Base-by-base conservation (phyloP, 1,140 invertebrate species). In the Pygmarrhopalites habei region DNA sequence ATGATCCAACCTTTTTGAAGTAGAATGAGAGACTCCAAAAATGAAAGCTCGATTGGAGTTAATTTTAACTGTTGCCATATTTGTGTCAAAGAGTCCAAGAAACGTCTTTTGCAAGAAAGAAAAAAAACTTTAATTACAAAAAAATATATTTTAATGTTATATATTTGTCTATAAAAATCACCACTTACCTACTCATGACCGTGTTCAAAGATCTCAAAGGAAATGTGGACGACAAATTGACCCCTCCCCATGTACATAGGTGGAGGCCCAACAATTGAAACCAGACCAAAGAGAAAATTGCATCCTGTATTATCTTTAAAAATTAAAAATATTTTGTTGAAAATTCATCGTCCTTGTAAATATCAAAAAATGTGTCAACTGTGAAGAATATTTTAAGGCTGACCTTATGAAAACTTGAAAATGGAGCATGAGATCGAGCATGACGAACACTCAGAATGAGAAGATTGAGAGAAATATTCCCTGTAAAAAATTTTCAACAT, bases 1-100 rank as follows among this genome's bases (percentile, higher is more conserved):
- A n/a, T n/a, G n/a, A n/a, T n/a, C n/a, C n/a, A n/a, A 52, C 49
- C 49, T 52, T 25, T 52, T 52, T 52, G 49, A 15, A 52, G 49
- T 52, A 52, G 28, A 26, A 52, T 52, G 19, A 86, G 74, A 1
- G 82, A 84, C 75, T 86, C 84, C 21, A 87, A 65, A 35, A 83
- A 74, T 25, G 81, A 80, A 1, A 84, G 71, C 64, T 86, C 85
- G 60, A 81, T 71, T 14, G 77, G 71, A 62, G 84, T 80, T 14
- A 82, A 75, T 4, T 77, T 75, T 23, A 85, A 60, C 46, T 79
- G 71, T 61, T 77, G 76, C 76, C 69, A 67, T 64, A 72, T 68
- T 67, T 72, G 75, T 68, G 53, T 35, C 10, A 64, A 1, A 3
- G 57, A 56, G 3, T 47, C 57, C 3, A 67, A n/a, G 23, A 64